These are phyloP conservation scores for Chaetoderma sp. DNA, from an alignment of 2,888 invertebrate genomes.

Conservation along the genomic window DNA sequence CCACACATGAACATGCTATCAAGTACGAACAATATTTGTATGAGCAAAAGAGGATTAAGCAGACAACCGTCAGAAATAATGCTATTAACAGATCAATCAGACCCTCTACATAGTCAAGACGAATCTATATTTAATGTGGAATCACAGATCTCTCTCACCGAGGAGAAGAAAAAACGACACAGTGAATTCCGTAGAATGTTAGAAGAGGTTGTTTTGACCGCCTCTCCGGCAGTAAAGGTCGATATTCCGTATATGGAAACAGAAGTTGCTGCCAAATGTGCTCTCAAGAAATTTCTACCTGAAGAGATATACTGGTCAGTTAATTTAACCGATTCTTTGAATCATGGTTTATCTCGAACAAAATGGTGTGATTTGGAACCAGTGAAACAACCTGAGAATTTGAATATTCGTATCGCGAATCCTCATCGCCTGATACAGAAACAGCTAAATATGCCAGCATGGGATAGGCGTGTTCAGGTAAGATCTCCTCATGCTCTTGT, in stretches of 20 bases:
- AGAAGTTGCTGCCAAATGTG: conserved; percentile 82
- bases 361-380: conserved; percentile 27
- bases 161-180: conserved; percentile 67
- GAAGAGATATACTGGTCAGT: conserved; percentile 79
- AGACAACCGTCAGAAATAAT: conserved; percentile 27
- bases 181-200: conserved; percentile 79
- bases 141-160: conserved; percentile 43
- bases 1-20: too few relatives aligned
- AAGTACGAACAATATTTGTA: too few relatives aligned
- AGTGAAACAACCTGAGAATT: conserved; percentile 36
- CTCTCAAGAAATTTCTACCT: conserved; percentile 80
- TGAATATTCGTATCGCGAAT: conserved; percentile 48
- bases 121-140: conserved; percentile 65
- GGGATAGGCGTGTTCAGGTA: conserved; percentile 73
- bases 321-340: conserved; percentile 21
- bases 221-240: conserved; percentile 88
- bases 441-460: conserved; percentile 76
- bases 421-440: conserved; percentile 80
- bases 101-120: conserved; percentile 79
- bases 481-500: too few relatives aligned
- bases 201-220: conserved; percentile 80
- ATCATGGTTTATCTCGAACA: conserved; percentile 17
- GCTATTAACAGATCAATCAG: conserved; percentile 69
- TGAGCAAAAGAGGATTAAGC: too few relatives aligned
- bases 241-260: conserved; percentile 90